Base-by-base conservation (phyloP, 2,888 invertebrate genomes). In the Stenchaetothrips biformis region DNA sequence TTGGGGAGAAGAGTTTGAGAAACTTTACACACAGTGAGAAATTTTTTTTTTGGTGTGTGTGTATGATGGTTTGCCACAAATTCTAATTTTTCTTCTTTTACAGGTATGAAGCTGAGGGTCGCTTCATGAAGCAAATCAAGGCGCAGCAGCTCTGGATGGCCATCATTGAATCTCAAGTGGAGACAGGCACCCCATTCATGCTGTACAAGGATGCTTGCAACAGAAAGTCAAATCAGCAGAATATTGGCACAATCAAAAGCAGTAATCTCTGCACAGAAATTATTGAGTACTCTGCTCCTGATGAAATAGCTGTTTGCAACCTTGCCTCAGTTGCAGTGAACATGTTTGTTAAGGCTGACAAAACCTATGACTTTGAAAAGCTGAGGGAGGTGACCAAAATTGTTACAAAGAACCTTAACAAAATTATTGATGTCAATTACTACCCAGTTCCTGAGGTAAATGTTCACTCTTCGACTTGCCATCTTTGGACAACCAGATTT, bases 181-280 rank as follows among this genome's bases (percentile, higher is more conserved):
- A 99, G 89, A 99, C 99, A 1, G 99, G 99, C 18, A 97, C 96
- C 7, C 99, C 99, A 0, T 99, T 97, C 86, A 98, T 99, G 96
- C 88, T 96, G 0, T 97, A 96, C 86, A 97, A 97, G 88, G 99
- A 99, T 88, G 92, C 97, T 6, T 98, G 99, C 86, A 99, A 99
- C 86, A 89, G 94, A 0, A 99, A 99, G 88, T 96, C 96, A 81
- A 99, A 99, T 87, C 99, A 99, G 85, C 94, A 99, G 87, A 98
- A 99, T 88, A 88, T 99, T 81, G 99, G 99, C 18, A 99, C 99
- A 0, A 99, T 99, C 83, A 98, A 97, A 88, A 96, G 98, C 87
- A 97, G 97, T 84, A 99, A 99, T 87, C 89, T 99, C 62, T 99
- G 99, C 86, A 99, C 99, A 0, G 99, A 99, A 90, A 96, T 99